Evolutionary conservation across 2,113 vertebrate genomes (phyloP).

Genomic region (Megaceryle maxima): DNA sequence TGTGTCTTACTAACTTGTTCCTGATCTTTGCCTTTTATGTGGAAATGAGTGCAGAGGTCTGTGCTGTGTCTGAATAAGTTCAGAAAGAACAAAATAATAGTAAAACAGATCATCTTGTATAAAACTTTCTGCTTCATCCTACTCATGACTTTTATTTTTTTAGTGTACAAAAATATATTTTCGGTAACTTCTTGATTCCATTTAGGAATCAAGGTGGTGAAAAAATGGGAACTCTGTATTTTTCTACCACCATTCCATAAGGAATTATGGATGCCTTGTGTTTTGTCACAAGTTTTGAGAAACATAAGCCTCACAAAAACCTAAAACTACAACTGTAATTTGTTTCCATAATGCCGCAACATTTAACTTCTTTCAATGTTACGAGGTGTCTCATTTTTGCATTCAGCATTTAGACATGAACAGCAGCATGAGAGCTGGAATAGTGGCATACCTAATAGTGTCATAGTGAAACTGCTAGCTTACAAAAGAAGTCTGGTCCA

Average conservation of each 20-base stretch:
- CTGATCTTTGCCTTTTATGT: background rate
- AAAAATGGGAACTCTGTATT: background rate
- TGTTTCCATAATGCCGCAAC: no score
- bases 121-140: background rate
- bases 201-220: background rate
- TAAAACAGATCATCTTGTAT: background rate
- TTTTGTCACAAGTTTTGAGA: no score
- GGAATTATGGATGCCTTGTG: background rate
- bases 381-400: background rate
- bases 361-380: background rate
- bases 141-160: background rate
- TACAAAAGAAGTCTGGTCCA: background rate
- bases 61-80: background rate
- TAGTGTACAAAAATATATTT: background rate
- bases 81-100: background rate
- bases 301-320: no score
- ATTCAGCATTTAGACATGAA: background rate
- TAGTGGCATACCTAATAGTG: background rate
- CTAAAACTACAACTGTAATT: no score
- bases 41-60: background rate
- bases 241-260: background rate
- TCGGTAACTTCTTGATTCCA: background rate
- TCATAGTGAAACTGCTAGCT: constrained; percentile 15
- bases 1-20: background rate
- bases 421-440: background rate